Evolutionary conservation across 1,140 invertebrate species (phyloP), one percentile per base, ranked within the genome.

Genomic region (Caenorhabditis latens): DNA sequence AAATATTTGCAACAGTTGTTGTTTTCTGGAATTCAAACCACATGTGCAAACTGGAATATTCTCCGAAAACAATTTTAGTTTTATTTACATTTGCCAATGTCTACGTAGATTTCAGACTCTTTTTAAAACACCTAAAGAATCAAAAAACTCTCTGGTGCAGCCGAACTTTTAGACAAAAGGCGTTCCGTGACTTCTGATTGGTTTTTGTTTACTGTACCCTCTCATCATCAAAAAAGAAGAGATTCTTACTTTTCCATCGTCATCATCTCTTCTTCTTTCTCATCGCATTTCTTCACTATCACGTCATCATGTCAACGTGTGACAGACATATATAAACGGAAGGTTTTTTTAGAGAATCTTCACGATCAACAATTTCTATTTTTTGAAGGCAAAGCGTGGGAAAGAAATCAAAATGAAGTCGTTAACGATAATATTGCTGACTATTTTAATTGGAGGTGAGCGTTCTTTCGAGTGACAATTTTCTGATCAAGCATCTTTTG

Each of bases 221-320:
- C 11, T 53, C 50, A 16, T 53, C 50, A 3, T 16, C 50, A 58
- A 58, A 58, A 58, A 21, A 21, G 32, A 32, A 32, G 9, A 63
- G 61, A 63, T 63, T 63, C 61, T 63, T 32, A 63, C 61, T 63
- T 63, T 63, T 63, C 61, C 61, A 32, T 63, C 61, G 61, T 63
- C 61, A 63, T 63, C 61, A 63, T 63, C 61, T 63, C 24, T 32
- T 40, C 61, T 63, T 63, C 61, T 63, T 58, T 58, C n/a, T 2
- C 57, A n/a, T 58, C 57, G 8, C 4, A n/a, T 58, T 58, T 21
- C n/a, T 32, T 40, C 19, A 32, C 3, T 13, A 8, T 32, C 61
- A 63, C 61, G 61, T 63, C 61, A 63, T 63, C 61, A 63, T 32
- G 32, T 40, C 57, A 19, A 4, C 57, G 21, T 63, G 61, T 32